Conservation (phyloP, 2,888 invertebrate species). For the Diadegma fenestrale region DNA sequence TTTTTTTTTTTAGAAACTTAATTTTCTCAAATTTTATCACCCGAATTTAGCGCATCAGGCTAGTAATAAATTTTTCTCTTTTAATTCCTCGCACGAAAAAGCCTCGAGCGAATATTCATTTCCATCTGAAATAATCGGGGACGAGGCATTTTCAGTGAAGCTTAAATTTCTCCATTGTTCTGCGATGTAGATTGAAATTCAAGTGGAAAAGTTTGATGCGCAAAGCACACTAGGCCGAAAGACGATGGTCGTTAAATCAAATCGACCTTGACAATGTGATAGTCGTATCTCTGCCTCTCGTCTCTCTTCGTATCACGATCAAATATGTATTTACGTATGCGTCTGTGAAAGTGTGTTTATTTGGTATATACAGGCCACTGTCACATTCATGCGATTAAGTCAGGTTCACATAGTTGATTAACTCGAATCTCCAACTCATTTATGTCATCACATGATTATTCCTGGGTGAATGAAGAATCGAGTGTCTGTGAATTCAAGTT, state of each 20-base stretch:
- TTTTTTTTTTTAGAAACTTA: too few species aligned
- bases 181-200: constrained; percentile 12
- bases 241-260: constrained; percentile 40
- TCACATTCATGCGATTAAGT: neutral
- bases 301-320: constrained; percentile 29
- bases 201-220: constrained; percentile 19
- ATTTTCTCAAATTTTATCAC: neutral
- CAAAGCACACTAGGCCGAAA: constrained; percentile 49
- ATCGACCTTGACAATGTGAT: constrained; percentile 60
- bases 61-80: neutral
- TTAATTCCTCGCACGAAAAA: neutral
- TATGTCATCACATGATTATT: neutral
- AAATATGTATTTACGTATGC: constrained; percentile 15
- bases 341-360: neutral
- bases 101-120: neutral
- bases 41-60: neutral
- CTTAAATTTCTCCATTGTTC: constrained; percentile 15
- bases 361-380: constrained; percentile 6
- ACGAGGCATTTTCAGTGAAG: neutral
- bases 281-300: constrained; percentile 45
- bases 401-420: constrained; percentile 10
- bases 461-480: neutral
- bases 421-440: constrained; percentile 7
- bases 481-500: neutral
- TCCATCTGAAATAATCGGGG: neutral